Evolutionary conservation across 2,888 invertebrate species (phyloP).

Genomic region (Tenthredo amoena): DNA sequence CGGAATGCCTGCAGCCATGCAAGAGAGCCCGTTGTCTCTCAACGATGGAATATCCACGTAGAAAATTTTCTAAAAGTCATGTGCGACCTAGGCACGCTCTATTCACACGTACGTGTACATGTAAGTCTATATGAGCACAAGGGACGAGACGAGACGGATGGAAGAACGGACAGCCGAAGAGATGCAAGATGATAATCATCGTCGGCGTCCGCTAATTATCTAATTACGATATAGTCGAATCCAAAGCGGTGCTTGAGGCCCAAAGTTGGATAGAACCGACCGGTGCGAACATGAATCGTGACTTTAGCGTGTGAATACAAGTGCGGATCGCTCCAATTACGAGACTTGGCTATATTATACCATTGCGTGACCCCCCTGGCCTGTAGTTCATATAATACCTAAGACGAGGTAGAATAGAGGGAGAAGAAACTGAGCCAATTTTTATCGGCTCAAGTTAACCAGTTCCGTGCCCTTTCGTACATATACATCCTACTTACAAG

Average conservation of each 20-base stretch:
- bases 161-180: neutral
- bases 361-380: conserved; percentile 1
- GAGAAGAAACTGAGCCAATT: neutral
- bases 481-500: conserved; percentile 43
- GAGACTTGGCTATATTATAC: conserved; percentile 2
- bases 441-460: conserved; percentile 58
- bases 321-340: conserved; percentile 76
- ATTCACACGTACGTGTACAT: neutral
- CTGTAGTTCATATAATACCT: neutral
- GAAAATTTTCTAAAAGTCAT: conserved; percentile 11
- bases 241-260: neutral
- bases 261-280: neutral
- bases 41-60: neutral
- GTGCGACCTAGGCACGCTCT: conserved; percentile 14
- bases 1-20: neutral
- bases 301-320: conserved; percentile 74
- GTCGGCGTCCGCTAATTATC: conserved; percentile 34
- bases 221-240: conserved; percentile 41
- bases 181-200: conserved; percentile 38
- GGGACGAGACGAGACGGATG: neutral
- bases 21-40: conserved; percentile 19
- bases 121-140: neutral
- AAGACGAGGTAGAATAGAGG: neutral
- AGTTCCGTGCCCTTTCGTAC: conserved; percentile 27
- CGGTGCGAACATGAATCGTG: conserved; percentile 60